A percentile compares a stretch with the other conserved stretches of the same genome.
Evolutionary conservation across 2,888 invertebrate genomes (phyloP).

Genomic region (Temnothorax unifasciatus): DNA sequence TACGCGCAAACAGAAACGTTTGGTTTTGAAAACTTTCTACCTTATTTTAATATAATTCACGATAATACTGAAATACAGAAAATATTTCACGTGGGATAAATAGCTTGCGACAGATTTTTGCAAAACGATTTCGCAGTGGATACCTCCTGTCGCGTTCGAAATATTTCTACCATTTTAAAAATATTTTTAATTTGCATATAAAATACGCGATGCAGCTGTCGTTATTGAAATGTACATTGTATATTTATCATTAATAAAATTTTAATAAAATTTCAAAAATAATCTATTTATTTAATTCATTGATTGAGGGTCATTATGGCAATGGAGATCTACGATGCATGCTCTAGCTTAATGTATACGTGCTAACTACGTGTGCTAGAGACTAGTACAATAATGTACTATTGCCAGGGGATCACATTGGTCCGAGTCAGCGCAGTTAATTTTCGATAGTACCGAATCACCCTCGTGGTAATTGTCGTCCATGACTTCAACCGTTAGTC

Average conservation of each 20-base stretch:
- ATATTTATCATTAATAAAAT: background rate
- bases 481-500: slow-evolving; percentile 33
- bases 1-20: slow-evolving; percentile 4
- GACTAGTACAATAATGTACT: slow-evolving; percentile 55
- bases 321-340: slow-evolving; percentile 23
- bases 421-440: slow-evolving; percentile 57
- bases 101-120: slow-evolving; percentile 34
- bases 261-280: slow-evolving; percentile 13
- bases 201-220: background rate
- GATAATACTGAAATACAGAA: slow-evolving; percentile 3
- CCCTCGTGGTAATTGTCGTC: slow-evolving; percentile 53
- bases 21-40: background rate
- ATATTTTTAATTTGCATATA: slow-evolving; percentile 7
- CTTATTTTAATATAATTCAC: slow-evolving; percentile 26
- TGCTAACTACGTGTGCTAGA: slow-evolving; percentile 46
- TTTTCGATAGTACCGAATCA: slow-evolving; percentile 53
- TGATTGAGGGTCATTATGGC: slow-evolving; percentile 1
- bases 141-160: background rate
- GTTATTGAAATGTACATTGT: background rate
- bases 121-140: slow-evolving; percentile 19
- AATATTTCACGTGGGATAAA: slow-evolving; percentile 18
- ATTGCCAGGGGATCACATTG: slow-evolving; percentile 49
- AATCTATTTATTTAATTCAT: background rate
- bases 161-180: slow-evolving; percentile 32
- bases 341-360: slow-evolving; percentile 16